A percentile compares a stretch with the other conserved stretches of the same genome.
Conservation (phyloP, 1,140 invertebrate genomes). For the Drosophila parabipectinata region DNA sequence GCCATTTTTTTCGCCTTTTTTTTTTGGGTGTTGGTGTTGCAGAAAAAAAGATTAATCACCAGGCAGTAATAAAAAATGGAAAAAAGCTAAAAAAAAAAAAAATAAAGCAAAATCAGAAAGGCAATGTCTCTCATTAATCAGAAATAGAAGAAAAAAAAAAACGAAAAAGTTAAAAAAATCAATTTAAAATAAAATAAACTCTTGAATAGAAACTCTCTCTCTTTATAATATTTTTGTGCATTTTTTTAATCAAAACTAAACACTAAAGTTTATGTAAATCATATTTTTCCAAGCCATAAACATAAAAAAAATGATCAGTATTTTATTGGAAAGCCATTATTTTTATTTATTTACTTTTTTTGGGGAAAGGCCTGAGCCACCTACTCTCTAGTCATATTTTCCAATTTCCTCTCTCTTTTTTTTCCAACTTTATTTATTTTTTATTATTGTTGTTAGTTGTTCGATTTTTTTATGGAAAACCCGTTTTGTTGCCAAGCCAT, state of each 20-base stretch:
- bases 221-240: no score
- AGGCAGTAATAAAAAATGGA: not conserved
- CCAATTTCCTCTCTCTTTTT: slow-evolving; percentile 1
- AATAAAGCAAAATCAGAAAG: slow-evolving; percentile 23
- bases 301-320: not conserved
- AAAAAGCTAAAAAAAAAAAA: slow-evolving; percentile 12
- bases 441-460: not conserved
- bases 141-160: no score
- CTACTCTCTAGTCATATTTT: not conserved
- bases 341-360: not conserved
- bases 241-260: no score
- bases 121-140: slow-evolving; percentile 1
- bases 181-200: no score
- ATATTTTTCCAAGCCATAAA: no score
- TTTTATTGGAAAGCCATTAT: not conserved
- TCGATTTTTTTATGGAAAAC: not conserved
- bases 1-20: not conserved
- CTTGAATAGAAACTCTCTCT: no score
- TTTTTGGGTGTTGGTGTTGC: slow-evolving; percentile 31
- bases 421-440: not conserved
- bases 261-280: no score
- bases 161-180: not conserved
- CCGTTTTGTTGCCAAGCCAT: slow-evolving; percentile 32
- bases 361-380: not conserved
- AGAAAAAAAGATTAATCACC: slow-evolving; percentile 47